phyloP scores from a whole-genome alignment of 2,797 vertebrate genomes.

The Chelmon rostratus region DNA sequence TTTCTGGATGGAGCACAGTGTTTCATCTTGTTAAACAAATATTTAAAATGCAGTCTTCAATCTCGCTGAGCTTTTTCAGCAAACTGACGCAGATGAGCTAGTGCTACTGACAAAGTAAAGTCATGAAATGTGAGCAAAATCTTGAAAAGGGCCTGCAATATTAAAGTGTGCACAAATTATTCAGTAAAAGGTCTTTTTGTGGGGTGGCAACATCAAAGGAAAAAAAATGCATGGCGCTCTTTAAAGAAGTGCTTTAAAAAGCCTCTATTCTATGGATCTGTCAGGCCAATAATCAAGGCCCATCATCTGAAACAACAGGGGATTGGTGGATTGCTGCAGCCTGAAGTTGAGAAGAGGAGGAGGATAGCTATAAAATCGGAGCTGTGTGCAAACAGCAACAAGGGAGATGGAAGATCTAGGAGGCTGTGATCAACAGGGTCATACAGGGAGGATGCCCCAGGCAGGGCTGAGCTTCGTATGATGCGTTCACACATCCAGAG shows the following conservation, averaged over 20 bases:
- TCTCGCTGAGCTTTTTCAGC: conserved; percentile 17
- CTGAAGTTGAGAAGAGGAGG: no score
- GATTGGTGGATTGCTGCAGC: no score
- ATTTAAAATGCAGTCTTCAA: conserved; percentile 15
- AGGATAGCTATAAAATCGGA: no score
- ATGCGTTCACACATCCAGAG: neutral
- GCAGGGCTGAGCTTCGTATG: no score
- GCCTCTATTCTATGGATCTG: neutral
- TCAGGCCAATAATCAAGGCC: neutral
- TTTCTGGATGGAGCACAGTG: conserved; percentile 7
- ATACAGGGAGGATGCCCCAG: no score
- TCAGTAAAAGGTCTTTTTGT: conserved; percentile 11
- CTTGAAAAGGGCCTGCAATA: neutral
- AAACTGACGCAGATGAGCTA: conserved; percentile 6
- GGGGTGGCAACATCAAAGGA: conserved; percentile 5
- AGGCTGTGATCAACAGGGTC: no score
- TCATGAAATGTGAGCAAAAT: conserved; percentile 18
- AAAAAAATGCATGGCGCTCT: neutral
- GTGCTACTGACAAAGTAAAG: neutral
- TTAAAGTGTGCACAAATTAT: conserved; percentile 22
- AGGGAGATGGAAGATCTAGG: no score
- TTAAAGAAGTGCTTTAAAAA: neutral
- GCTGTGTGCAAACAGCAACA: no score
- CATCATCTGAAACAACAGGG: no score
- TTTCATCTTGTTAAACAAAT: conserved; percentile 33